These are phyloP conservation scores for Catharus fuscescens DNA, from an alignment of 2,113 vertebrate genomes.

Conservation along the genomic window DNA sequence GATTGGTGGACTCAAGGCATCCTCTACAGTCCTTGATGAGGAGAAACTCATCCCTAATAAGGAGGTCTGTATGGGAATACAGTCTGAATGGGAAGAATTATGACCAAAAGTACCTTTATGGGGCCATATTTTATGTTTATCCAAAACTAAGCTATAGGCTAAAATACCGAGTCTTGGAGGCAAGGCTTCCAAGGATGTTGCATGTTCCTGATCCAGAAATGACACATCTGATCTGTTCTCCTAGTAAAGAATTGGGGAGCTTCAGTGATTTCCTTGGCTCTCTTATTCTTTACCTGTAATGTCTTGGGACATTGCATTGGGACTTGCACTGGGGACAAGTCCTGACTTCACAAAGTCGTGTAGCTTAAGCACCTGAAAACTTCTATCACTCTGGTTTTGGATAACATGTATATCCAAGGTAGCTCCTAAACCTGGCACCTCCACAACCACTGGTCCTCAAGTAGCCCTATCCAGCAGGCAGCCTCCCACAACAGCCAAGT, in stretches of 20 bases:
- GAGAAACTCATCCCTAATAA: background rate
- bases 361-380: background rate
- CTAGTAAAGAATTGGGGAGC: background rate
- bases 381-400: background rate
- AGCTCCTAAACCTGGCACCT: background rate
- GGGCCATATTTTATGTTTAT: background rate
- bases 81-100: background rate
- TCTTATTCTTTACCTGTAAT: background rate
- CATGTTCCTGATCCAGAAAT: background rate
- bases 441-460: accelerated
- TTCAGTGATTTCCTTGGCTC: background rate
- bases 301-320: no score
- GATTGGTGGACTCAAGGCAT: background rate
- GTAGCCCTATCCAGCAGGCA: background rate
- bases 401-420: background rate
- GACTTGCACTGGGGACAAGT: background rate
- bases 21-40: background rate
- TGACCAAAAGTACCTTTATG: background rate
- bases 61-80: background rate
- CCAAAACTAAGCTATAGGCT: background rate
- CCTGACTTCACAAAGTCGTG: background rate
- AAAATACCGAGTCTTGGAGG: background rate
- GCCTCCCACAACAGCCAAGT: background rate
- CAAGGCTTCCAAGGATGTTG: background rate
- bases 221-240: background rate